Conservation (phyloP, 2,797 vertebrate genomes). For the Orientallactaga sibirica region DNA sequence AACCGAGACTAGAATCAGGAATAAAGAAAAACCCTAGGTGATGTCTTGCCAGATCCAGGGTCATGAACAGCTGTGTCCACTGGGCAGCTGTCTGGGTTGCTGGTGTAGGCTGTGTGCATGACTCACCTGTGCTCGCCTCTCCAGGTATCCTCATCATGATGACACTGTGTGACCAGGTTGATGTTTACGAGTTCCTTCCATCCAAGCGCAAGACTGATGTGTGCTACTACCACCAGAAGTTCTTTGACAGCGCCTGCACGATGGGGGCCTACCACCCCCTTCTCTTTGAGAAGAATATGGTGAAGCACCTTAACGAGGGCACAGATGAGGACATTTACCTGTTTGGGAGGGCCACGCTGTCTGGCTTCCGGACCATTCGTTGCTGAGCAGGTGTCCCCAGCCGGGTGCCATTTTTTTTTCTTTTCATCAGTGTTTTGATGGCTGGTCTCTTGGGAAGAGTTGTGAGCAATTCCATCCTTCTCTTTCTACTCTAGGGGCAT, state of each 20-base stretch:
- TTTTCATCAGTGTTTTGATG: not conserved
- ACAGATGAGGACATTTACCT: constrained; percentile 87
- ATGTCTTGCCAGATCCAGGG: not conserved
- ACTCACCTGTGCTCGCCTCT: constrained; percentile 48
- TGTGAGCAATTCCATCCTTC: not conserved
- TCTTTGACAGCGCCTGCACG: constrained; percentile 89
- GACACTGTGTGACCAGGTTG: constrained; percentile 89
- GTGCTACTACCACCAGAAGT: constrained; percentile 90
- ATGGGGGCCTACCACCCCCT: constrained; percentile 91
- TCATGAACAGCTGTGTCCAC: not conserved
- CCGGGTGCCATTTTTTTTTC: not conserved
- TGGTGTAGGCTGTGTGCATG: no score
- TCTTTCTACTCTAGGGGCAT: not conserved
- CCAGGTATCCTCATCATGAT: constrained; percentile 91
- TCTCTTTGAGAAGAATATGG: constrained; percentile 91
- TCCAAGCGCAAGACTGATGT: constrained; percentile 89
- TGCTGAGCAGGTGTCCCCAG: constrained; percentile 73
- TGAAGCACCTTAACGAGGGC: constrained; percentile 89
- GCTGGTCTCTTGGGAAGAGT: not conserved
- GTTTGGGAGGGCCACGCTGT: constrained; percentile 87
- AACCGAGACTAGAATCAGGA: not conserved
- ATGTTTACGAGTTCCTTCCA: constrained; percentile 91
- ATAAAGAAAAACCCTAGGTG: not conserved
- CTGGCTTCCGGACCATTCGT: constrained; percentile 84
- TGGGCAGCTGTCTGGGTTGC: not conserved